phyloP scores from a whole-genome alignment of 2,113 vertebrate species.

The Pleuronectes platessa region DNA sequence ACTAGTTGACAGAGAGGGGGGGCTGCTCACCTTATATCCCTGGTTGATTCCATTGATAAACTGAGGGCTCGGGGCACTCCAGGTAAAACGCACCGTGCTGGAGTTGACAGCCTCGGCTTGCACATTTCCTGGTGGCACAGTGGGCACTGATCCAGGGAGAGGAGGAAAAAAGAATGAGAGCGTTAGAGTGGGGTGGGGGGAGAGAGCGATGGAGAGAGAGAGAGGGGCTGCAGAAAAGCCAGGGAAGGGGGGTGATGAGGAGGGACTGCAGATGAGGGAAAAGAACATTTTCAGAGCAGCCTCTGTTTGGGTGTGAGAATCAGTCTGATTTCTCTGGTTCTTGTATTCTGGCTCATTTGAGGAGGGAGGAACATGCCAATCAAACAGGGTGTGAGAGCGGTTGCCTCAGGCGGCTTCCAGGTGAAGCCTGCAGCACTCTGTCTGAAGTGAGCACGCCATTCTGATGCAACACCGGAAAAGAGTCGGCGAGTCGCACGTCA shows the following conservation, averaged over 20 bases:
- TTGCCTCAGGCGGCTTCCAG: conserved; percentile 75
- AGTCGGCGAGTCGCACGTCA: conserved; percentile 38
- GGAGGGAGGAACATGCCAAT: conserved; percentile 65
- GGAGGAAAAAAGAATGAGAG: neutral
- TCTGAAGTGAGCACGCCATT: conserved; percentile 66
- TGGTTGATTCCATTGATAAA: conserved; percentile 99
- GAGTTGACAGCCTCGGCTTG: conserved; percentile 95
- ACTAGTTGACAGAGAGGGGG: conserved; percentile 54
- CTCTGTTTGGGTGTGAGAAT: conserved; percentile 50
- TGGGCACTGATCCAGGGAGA: conserved; percentile 88
- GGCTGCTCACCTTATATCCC: conserved; percentile 92
- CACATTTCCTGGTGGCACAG: conserved; percentile 94
- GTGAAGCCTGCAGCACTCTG: conserved; percentile 70
- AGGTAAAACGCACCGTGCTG: conserved; percentile 92
- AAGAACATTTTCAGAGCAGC: conserved; percentile 32
- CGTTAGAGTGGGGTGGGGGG: neutral
- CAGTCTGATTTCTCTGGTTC: conserved; percentile 12
- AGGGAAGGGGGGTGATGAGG: neutral
- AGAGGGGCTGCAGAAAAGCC: neutral
- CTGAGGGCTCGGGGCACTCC: conserved; percentile 97
- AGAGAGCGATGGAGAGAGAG: conserved; percentile 5
- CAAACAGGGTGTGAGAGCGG: conserved; percentile 64
- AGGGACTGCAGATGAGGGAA: conserved; percentile 28
- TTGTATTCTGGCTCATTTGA: conserved; percentile 57
- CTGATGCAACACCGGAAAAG: conserved; percentile 68